These are phyloP conservation scores for Jaculus jaculus DNA, from an alignment of 2,113 vertebrate species.

Conservation along the genomic window DNA sequence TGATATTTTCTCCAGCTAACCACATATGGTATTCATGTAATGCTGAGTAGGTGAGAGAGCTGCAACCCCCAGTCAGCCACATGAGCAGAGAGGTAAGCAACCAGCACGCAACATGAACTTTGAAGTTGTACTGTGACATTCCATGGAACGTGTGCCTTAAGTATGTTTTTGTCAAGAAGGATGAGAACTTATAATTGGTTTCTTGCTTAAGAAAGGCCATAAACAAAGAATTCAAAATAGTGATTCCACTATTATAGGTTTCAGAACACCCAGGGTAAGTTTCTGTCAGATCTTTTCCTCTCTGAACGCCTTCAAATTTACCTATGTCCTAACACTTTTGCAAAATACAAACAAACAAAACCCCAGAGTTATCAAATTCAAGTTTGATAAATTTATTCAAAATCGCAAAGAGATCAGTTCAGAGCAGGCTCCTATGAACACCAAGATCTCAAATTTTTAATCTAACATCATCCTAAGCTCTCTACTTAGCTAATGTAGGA, in stretches of 20 bases:
- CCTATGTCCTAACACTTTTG: background rate
- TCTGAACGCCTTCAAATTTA: background rate
- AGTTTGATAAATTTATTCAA: background rate
- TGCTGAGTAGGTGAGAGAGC: background rate
- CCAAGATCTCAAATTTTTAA: background rate
- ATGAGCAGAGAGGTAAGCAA: background rate
- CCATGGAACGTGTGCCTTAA: background rate
- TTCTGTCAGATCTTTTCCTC: too few species aligned
- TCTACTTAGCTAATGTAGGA: background rate
- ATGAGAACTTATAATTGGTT: background rate
- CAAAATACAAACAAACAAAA: background rate
- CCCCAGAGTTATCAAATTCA: background rate
- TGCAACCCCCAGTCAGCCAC: background rate
- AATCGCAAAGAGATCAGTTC: background rate
- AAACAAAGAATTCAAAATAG: background rate
- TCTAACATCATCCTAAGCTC: background rate
- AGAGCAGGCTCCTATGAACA: background rate
- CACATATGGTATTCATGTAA: background rate
- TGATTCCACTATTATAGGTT: background rate
- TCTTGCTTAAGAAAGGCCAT: too few species aligned
- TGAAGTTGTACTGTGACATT: background rate
- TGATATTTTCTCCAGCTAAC: background rate
- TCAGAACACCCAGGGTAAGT: background rate
- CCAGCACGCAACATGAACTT: background rate
- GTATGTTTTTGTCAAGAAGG: background rate